Evolutionary conservation across 2,113 vertebrate species (phyloP).

Genomic region (Myiagra hebetior): DNA sequence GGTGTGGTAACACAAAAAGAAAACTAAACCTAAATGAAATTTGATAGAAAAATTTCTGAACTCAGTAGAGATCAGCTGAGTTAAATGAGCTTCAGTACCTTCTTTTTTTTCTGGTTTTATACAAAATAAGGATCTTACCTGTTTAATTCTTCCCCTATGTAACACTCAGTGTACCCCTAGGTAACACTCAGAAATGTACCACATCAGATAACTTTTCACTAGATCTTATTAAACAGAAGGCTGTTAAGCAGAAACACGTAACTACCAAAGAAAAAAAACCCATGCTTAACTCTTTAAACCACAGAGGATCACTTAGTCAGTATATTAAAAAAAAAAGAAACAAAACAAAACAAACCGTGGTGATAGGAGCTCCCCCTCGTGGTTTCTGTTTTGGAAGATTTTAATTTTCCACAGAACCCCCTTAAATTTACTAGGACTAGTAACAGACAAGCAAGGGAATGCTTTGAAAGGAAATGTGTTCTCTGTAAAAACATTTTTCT

Average conservation of each 20-base stretch:
- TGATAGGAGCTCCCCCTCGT: neutral
- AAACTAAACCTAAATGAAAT: neutral
- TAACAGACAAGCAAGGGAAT: neutral
- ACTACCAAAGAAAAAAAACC: neutral
- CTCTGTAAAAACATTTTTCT: neutral
- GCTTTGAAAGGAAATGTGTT: neutral
- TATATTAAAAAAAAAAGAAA: neutral
- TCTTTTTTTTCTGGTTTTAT: neutral
- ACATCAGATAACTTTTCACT: neutral
- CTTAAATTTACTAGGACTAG: neutral
- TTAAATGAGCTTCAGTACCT: neutral
- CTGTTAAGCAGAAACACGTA: neutral
- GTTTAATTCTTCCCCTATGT: neutral
- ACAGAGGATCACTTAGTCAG: neutral
- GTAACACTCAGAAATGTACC: neutral
- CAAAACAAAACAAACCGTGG: accelerated
- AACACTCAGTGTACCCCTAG: too few relatives aligned
- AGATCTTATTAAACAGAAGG: neutral
- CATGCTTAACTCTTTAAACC: neutral
- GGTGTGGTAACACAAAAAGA: neutral
- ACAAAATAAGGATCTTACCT: neutral
- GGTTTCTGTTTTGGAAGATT: neutral
- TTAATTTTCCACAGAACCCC: neutral
- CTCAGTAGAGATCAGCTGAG: neutral
- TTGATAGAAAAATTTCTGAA: neutral